phyloP scores from a whole-genome alignment of 2,113 vertebrate species.

The Rhipidura dahli region DNA sequence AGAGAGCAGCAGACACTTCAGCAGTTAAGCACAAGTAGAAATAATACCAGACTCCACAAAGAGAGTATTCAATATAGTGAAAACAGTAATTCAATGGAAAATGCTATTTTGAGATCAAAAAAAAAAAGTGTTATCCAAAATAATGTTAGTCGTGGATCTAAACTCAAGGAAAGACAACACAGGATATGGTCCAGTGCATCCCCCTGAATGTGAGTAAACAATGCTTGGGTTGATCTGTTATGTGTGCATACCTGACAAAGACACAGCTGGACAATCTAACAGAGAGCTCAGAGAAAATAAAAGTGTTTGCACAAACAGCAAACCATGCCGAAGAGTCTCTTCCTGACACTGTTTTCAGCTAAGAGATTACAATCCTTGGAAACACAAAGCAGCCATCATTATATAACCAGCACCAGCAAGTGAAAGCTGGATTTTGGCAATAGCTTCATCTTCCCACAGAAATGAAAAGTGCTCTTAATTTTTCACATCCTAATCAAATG shows the following conservation, averaged over 20 bases:
- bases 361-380: background rate
- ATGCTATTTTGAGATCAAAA: background rate
- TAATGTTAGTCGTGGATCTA: background rate
- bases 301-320: background rate
- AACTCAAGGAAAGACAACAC: background rate
- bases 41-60: background rate
- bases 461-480: background rate
- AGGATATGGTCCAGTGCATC: background rate
- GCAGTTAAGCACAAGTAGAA: background rate
- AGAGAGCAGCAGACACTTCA: background rate
- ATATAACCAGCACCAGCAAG: background rate
- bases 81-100: background rate
- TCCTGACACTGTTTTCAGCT: background rate
- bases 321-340: background rate
- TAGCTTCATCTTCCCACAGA: background rate
- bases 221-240: background rate
- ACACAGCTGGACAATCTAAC: background rate
- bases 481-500: background rate
- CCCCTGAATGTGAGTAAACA: background rate
- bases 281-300: background rate
- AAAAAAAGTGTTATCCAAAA: background rate
- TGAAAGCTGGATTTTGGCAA: background rate
- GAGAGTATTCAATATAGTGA: background rate
- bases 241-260: background rate
- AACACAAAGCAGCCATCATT: background rate